A percentile compares a stretch with the other conserved stretches of the same genome.
These are phyloP conservation scores for Bujurquina vittata DNA, from an alignment of 2,113 vertebrate species.

Conservation along the genomic window DNA sequence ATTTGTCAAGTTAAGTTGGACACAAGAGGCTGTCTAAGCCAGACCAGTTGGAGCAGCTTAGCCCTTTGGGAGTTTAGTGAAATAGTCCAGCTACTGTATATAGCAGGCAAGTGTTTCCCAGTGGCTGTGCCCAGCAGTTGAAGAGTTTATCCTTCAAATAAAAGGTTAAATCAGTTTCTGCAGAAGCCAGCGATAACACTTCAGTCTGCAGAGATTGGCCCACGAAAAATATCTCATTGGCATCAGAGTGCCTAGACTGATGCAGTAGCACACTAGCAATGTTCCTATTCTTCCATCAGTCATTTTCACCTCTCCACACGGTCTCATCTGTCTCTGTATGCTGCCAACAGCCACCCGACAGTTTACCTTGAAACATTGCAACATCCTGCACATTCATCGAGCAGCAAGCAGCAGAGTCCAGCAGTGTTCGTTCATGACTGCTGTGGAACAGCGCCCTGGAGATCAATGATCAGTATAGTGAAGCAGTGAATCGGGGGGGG, in stretches of 20 bases:
- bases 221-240: background rate
- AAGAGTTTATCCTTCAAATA: background rate
- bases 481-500: slow-evolving; percentile 21
- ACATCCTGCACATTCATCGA: background rate
- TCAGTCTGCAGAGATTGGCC: background rate
- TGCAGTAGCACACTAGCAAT: background rate
- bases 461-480: slow-evolving; percentile 50
- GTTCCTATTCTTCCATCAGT: background rate
- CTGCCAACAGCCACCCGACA: slow-evolving; percentile 8
- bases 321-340: background rate
- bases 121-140: background rate
- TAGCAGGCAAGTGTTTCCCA: background rate
- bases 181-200: slow-evolving; percentile 9
- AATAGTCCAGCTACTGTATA: background rate
- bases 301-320: background rate
- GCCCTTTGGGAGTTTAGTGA: slow-evolving; percentile 16
- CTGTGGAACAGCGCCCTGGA: slow-evolving; percentile 33
- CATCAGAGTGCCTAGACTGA: background rate
- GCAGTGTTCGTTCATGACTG: background rate
- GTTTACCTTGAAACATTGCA: background rate
- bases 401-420: background rate
- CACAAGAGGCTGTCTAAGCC: background rate
- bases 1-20: background rate
- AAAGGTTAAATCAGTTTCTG: background rate
- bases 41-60: background rate